Evolutionary conservation across 2,888 invertebrate species (phyloP).

Genomic region (Cerastoderma edule): DNA sequence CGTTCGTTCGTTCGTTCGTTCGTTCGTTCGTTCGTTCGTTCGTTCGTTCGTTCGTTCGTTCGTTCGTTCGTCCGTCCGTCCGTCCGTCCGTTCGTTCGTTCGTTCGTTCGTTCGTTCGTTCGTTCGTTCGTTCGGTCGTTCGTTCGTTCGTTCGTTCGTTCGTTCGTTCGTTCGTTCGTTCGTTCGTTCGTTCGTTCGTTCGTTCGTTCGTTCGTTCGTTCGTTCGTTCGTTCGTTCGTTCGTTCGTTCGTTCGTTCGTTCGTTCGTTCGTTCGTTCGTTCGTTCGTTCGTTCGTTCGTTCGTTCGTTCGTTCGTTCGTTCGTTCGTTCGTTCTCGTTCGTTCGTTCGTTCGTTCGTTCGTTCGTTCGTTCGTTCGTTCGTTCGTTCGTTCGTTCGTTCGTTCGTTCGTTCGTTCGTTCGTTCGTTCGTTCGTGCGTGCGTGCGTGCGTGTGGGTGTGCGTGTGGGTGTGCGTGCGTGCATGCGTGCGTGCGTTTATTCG

Average conservation of each 20-base stretch:
- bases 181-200: neutral
- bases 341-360: neutral
- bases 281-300: neutral
- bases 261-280: neutral
- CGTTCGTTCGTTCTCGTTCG: no score
- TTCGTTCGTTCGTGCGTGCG: neutral
- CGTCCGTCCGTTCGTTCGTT: neutral
- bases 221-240: neutral
- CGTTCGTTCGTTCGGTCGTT: neutral
- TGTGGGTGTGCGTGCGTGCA: no score
- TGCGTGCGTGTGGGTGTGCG: no score
- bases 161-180: neutral
- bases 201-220: neutral
- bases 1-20: no score
- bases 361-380: neutral
- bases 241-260: neutral
- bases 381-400: neutral
- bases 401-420: neutral
- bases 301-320: neutral
- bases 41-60: neutral
- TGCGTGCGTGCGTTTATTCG: no score
- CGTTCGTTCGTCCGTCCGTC: neutral
- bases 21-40: no score
- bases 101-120: neutral
- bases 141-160: neutral